phyloP scores from a whole-genome alignment of 2,888 invertebrate species.

The Cantharis nigra region DNA sequence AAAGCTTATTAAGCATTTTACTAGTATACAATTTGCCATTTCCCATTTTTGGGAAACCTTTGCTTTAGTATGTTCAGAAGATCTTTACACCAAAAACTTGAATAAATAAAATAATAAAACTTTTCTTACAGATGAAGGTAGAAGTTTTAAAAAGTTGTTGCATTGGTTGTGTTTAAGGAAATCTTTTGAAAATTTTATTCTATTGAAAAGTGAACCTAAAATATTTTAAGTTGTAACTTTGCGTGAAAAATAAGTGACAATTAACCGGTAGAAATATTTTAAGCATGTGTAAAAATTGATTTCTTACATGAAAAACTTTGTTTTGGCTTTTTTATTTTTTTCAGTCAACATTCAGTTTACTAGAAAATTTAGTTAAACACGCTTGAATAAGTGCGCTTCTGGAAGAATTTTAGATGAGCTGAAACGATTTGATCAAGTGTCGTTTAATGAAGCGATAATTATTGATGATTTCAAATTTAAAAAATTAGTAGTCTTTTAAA shows the following conservation, averaged over 20 bases:
- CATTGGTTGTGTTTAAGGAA: not conserved
- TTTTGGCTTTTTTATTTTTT: conserved; percentile 8
- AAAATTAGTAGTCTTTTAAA: not conserved
- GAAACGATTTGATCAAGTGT: not conserved
- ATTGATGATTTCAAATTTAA: not conserved
- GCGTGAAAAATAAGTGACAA: not conserved
- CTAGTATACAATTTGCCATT: too few relatives aligned
- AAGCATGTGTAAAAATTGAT: not conserved
- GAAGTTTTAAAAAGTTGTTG: not conserved
- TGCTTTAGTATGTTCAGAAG: too few relatives aligned
- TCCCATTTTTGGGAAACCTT: too few relatives aligned
- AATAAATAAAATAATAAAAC: not conserved
- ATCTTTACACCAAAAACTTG: not conserved
- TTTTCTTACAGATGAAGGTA: not conserved
- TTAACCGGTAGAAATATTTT: not conserved
- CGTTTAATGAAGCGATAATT: not conserved
- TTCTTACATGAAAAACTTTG: not conserved
- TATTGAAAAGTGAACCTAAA: not conserved
- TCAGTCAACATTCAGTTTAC: not conserved
- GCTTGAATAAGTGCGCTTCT: not conserved
- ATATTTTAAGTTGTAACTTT: not conserved
- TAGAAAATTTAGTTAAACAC: conserved; percentile 8
- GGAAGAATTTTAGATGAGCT: not conserved
- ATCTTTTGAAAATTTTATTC: not conserved
- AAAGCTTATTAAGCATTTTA: too few relatives aligned